Base-by-base conservation (phyloP, 2,797 vertebrate genomes). In the Kryptopterus vitreolus region DNA sequence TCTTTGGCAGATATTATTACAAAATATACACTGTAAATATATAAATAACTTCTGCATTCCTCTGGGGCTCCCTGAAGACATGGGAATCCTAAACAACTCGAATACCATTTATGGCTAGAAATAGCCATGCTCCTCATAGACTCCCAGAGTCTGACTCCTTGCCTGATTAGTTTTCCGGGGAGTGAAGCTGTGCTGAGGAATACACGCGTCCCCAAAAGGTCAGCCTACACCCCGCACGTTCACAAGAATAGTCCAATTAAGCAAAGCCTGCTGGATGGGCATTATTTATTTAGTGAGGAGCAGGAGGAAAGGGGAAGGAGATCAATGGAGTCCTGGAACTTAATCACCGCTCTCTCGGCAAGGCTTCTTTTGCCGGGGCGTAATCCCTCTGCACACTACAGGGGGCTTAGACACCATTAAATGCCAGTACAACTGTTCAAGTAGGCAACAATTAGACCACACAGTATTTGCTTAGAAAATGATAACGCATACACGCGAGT, bases 231-330 rank as follows among this genome's bases (percentile, higher is more conserved):
- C 88, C 89, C 83, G 84, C 78, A 83, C 82, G 78, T 89, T 91
- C 87, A 84, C 92, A 87, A 90, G 89, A 90, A 90, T 90, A 90
- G 87, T 87, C 92, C 92, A 94, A 94, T 94, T 93, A 94, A 93
- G 88, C 83, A 71, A 48, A 83, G 84, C 88, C 63, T 89, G 82
- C 85, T 81, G 87, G 90, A 90, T 85, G 66, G 80, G 80, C 84
- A 93, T 93, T 91, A 92, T 93, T 94, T 93, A 93, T 93, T 90
- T 88, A 89, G 87, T 82, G 87, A 85, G 85, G 82, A 87, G 83
- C 79, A 87, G 80, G 88, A 82, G 77, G 77, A 83, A 79, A 82
- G 79, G 80, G 88, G 61, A 66, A 88, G 90, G 86, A 90, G 91
- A 94, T 94, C 92, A 92, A 91, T 92, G 90, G 87, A 89, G 91